Base-by-base conservation (phyloP, 2,888 invertebrate species). In the Cheilosia vulpina region DNA sequence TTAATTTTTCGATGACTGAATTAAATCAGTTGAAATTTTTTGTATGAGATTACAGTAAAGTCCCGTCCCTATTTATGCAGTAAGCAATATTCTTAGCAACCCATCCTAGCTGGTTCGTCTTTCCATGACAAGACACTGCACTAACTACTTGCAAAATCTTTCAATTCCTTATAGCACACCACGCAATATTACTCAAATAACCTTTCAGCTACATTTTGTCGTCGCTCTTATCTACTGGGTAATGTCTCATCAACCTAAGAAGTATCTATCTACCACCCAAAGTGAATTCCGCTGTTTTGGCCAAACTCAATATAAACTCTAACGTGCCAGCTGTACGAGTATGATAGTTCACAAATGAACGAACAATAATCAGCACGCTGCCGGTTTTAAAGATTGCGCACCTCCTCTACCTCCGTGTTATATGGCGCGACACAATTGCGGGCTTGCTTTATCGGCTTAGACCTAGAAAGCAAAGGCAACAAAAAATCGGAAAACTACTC, bases 391-490 rank as follows among this genome's bases (percentile, higher is more conserved):
- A 77, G 21, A 71, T 47, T 34, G 65, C 58, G 47, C 69, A 17
- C 47, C 62, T 34, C 17, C 19, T 53, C 4, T 55, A 41, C 27
- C 43, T 27, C 38, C 71, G 27, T 31, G 1, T 41, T 58, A 41
- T n/a, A 55, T 17, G 7, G 31, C n/a, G 66, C 60, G 60, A 83
- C 73, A 83, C 83, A 80, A 41, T 76, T 80, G 84, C 50, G 84
- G 84, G 71, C 69, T 79, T 50, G 55, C 63, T 75, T 80, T 84
- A 84, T 84, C 84, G 79, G 52, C 63, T 79, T 58, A 75, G 69
- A 79, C 83, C 75, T 69, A 75, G 79, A 83, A 83, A 24, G 45
- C 31, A 38, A 7, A 53, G 19, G 38, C 41, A 62, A 73, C 27
- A 5, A 68, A n/a, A 57, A 53, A 50, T 62, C 27, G 17, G 15